Evolutionary conservation across 1,140 invertebrate species (phyloP).

Genomic region (Trichonephila inaurata): DNA sequence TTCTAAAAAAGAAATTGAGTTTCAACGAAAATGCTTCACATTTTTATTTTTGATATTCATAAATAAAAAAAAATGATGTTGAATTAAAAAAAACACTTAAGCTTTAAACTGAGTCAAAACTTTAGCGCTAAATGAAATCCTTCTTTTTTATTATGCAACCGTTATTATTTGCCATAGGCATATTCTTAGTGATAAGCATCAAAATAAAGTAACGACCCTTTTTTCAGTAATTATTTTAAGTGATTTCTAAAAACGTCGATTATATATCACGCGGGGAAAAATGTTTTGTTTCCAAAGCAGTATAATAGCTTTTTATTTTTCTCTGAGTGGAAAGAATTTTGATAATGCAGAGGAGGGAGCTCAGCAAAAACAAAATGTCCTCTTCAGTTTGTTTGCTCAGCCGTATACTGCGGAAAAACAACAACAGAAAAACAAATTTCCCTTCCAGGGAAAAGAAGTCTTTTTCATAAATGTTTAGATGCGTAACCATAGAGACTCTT

Average conservation of each 20-base stretch:
- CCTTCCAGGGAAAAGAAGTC: conserved; percentile 19
- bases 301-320: conserved; percentile 5
- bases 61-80: no score
- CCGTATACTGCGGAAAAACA: background rate
- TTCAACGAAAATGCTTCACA: no score
- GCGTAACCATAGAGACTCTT: conserved; percentile 31
- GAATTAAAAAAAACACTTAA: no score
- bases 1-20: no score
- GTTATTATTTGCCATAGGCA: no score
- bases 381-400: conserved; percentile 19
- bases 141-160: no score
- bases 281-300: background rate
- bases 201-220: background rate
- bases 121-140: no score
- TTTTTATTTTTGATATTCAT: no score
- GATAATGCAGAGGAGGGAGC: background rate
- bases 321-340: background rate
- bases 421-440: background rate
- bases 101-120: no score
- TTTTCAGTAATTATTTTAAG: conserved; percentile 34
- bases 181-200: background rate
- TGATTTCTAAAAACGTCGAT: background rate
- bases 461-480: conserved; percentile 45
- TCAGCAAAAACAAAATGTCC: background rate
- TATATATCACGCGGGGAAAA: background rate